These are phyloP conservation scores for Tetrao urogallus DNA, from an alignment of 2,113 vertebrate genomes.

Conservation along the genomic window DNA sequence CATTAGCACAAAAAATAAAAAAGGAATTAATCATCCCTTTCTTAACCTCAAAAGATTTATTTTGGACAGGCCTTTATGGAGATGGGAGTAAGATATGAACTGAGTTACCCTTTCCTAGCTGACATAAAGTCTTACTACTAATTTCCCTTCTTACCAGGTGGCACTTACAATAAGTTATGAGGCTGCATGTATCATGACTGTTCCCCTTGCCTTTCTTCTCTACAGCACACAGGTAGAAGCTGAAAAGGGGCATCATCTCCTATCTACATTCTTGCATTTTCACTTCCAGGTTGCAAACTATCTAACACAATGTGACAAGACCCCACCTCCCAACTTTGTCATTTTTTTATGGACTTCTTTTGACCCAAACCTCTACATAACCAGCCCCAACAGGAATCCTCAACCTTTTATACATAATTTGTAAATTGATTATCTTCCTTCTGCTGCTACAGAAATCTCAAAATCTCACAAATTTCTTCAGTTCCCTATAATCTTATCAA, in stretches of 20 bases:
- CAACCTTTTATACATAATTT: background rate
- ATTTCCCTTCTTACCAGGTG: background rate
- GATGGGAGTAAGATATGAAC: conserved; percentile 2
- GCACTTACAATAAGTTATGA: background rate
- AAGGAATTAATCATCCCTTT: conserved; percentile 41
- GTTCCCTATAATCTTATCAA: background rate
- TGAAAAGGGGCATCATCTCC: background rate
- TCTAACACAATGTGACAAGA: background rate
- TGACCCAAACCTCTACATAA: background rate
- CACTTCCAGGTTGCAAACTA: background rate
- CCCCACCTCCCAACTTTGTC: background rate
- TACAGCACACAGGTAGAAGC: background rate
- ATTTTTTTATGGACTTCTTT: background rate
- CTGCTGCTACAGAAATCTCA: background rate
- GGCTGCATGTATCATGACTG: background rate
- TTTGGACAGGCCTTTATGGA: conserved; percentile 15
- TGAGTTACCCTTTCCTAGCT: conserved; percentile 7
- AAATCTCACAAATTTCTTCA: background rate
- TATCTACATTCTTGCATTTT: background rate
- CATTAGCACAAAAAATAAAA: conserved; percentile 29
- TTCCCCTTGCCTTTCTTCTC: background rate
- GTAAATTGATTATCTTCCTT: background rate
- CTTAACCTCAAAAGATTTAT: conserved; percentile 44
- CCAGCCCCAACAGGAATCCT: background rate
- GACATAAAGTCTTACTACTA: background rate